Base-by-base conservation (phyloP, 2,888 invertebrate species). In the Rhagium mordax region DNA sequence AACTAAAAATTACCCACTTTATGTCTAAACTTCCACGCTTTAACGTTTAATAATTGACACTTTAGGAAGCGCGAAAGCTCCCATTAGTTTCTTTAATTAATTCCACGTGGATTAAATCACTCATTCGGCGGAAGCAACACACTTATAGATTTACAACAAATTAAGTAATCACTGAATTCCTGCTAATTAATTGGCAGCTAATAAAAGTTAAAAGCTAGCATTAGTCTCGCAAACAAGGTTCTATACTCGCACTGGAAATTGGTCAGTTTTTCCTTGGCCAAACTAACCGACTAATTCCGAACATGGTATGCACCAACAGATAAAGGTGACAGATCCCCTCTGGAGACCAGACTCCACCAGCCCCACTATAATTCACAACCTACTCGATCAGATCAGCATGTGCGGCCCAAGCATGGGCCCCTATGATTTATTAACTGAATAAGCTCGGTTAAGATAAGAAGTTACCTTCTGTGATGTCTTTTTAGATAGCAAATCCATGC, bases 271-370 rank as follows among this genome's bases (percentile, higher is more conserved):
- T 27, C 55, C 7, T 55, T 55, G 24, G 7, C 20, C 59, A 10
- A 47, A 16, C 41, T 16, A 53, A 66, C 27, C n/a, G 48, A 72
- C 76, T 76, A 76, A 76, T 76, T 74, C 76, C 71, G 74, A 71
- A 72, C 76, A 73, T 74, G 73, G 69, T 51, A 51, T 18, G 66
- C 71, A 71, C 74, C 70, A 75, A 77, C 74, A 77, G 77, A 77
- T 75, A 77, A 77, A 77, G 75, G 74, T 74, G 77, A 77, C 77
- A 70, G 71, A 77, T 77, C 74, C 70, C 74, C 77, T 65, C 74
- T n/a, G 64, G 77, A 70, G 75, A 74, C 47, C 27, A 21, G 77
- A 72, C 71, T 67, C 61, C 27, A 60, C 74, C 51, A 41, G 24
- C 69, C 57, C 65, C 57, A 18, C 59, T 64, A 77, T 77, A 77